Conservation (phyloP, 2,113 vertebrate genomes). For the Heliornis fulica region DNA sequence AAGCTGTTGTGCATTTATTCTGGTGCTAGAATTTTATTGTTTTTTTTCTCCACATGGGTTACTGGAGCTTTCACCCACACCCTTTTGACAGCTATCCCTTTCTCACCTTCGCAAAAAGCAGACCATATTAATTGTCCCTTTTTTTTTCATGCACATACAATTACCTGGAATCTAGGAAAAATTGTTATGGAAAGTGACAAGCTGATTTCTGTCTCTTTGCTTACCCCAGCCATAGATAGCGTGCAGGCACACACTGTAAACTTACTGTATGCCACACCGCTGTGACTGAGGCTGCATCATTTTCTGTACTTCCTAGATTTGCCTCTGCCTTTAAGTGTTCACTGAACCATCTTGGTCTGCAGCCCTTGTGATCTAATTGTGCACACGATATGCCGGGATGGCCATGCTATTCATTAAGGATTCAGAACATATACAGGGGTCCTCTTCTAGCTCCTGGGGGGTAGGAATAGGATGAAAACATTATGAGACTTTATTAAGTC, state of each 20-base stretch:
- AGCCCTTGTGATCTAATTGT: neutral
- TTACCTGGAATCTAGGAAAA: neutral
- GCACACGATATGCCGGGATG: neutral
- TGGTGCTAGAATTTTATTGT: neutral
- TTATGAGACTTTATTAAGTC: slow-evolving; percentile 18
- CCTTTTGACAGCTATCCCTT: neutral
- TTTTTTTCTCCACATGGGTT: neutral
- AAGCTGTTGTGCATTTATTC: slow-evolving; percentile 26
- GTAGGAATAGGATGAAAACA: slow-evolving; percentile 7
- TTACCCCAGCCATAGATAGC: neutral
- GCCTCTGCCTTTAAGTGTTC: neutral
- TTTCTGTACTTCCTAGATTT: neutral
- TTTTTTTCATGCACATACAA: neutral
- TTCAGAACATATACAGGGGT: neutral
- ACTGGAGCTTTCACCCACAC: neutral
- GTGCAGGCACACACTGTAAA: neutral
- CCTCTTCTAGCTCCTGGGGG: neutral
- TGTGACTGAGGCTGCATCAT: neutral
- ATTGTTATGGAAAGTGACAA: neutral
- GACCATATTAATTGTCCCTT: neutral
- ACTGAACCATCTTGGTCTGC: neutral
- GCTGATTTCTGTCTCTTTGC: neutral
- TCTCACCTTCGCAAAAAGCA: neutral
- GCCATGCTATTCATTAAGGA: neutral
- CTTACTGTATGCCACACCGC: neutral